A percentile compares a stretch with the other conserved stretches of the same genome.
Evolutionary conservation across 2,888 invertebrate genomes (phyloP).

Genomic region (Onchidella celtica): DNA sequence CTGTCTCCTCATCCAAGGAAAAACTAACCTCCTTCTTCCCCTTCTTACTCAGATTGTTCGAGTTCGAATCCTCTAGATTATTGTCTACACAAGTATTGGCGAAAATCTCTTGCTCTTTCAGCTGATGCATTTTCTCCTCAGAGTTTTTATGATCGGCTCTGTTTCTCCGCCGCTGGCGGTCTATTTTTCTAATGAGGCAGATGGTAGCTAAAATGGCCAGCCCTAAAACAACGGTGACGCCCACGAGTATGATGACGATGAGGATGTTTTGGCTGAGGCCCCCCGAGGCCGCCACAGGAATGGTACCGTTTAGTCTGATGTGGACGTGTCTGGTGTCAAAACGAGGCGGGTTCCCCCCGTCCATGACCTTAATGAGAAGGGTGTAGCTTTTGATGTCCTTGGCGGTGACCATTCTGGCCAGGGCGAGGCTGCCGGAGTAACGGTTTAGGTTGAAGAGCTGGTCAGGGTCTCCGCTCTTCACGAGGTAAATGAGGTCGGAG

Average conservation of each 20-base stretch:
- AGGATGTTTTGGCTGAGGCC: constrained; percentile 63
- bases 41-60: constrained; percentile 60
- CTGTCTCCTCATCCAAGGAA: constrained; percentile 61
- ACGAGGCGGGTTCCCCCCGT: constrained; percentile 63
- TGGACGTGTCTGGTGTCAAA: constrained; percentile 61
- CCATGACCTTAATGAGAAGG: constrained; percentile 66
- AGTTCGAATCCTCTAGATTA: constrained; percentile 33
- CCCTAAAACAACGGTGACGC: constrained; percentile 65
- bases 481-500: constrained; percentile 44
- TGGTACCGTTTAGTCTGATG: constrained; percentile 62
- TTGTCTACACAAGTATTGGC: constrained; percentile 41
- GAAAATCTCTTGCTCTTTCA: constrained; percentile 48
- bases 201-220: constrained; percentile 67
- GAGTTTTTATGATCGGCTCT: constrained; percentile 41
- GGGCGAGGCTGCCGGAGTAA: constrained; percentile 78
- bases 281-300: constrained; percentile 22
- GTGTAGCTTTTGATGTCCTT: constrained; percentile 62
- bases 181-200: constrained; percentile 62
- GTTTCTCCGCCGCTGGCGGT: constrained; percentile 57
- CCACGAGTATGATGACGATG: constrained; percentile 68
- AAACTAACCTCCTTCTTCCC: constrained; percentile 72
- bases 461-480: constrained; percentile 86
- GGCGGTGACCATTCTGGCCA: constrained; percentile 62
- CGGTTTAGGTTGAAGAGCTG: constrained; percentile 80
- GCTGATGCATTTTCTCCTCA: constrained; percentile 57